Evolutionary conservation across 2,113 vertebrate species (phyloP).

Genomic region (Stercorarius parasiticus): DNA sequence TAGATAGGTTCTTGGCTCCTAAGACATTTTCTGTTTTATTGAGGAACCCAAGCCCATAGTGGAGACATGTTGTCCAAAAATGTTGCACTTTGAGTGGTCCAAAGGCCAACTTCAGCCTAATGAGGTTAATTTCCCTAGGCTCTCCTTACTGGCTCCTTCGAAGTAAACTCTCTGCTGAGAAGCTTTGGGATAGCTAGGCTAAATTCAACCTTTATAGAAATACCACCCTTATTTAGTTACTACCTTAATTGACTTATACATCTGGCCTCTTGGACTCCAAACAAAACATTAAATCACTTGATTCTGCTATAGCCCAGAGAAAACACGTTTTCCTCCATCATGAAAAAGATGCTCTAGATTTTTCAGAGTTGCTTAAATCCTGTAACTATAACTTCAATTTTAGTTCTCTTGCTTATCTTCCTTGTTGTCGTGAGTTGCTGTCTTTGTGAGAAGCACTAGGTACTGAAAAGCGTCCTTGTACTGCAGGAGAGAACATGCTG

Average conservation of each 20-base stretch:
- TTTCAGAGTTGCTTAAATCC: background rate
- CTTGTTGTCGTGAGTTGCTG: background rate
- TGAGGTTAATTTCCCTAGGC: slow-evolving; percentile 29
- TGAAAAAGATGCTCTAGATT: background rate
- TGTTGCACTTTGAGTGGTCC: background rate
- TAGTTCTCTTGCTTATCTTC: background rate
- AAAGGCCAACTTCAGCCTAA: slow-evolving; percentile 15
- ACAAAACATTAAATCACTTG: background rate
- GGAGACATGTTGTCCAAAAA: background rate
- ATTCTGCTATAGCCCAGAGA: background rate
- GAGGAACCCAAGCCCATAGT: background rate
- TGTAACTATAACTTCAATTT: background rate
- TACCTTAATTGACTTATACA: slow-evolving; percentile 15
- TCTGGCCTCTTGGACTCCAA: slow-evolving; percentile 32
- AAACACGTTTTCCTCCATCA: background rate
- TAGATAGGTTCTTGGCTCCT: background rate
- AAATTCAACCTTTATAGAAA: slow-evolving; percentile 9
- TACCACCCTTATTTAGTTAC: slow-evolving; percentile 11
- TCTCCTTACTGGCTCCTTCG: slow-evolving; percentile 21
- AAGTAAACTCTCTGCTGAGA: background rate
- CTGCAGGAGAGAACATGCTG: background rate
- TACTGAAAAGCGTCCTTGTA: background rate
- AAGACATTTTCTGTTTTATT: background rate
- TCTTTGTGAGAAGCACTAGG: background rate
- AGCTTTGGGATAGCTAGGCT: background rate